phyloP scores from a whole-genome alignment of 2,797 vertebrate genomes.

The Thaleichthys pacificus region DNA sequence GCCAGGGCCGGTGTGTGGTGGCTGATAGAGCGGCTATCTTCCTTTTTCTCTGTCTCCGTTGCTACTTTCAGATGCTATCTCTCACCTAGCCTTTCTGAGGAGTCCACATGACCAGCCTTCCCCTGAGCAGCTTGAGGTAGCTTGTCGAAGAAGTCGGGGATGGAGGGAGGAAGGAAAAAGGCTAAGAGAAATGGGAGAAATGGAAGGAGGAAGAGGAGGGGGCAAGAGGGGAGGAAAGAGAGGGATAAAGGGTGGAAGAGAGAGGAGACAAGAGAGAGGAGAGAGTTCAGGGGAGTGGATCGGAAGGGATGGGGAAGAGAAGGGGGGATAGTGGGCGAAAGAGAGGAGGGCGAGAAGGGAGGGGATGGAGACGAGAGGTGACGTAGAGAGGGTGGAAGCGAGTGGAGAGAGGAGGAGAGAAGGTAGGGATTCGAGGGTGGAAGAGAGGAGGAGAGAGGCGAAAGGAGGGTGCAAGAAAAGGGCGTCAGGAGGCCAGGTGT shows the following conservation, averaged over 20 bases:
- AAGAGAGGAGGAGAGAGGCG: not conserved
- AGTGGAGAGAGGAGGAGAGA: not conserved
- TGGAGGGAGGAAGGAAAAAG: not conserved
- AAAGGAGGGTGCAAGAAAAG: not conserved
- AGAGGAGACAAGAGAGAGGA: not conserved
- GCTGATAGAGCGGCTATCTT: conserved; percentile 16
- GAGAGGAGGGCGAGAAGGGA: not conserved
- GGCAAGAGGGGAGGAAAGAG: not conserved
- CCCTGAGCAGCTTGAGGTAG: not conserved
- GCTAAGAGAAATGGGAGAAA: conserved; percentile 8
- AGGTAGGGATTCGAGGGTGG: not conserved
- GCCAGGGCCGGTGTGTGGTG: not conserved
- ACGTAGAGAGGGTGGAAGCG: not conserved
- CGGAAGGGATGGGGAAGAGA: not conserved
- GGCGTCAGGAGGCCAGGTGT: conserved; percentile 23
- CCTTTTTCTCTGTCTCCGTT: conserved; percentile 17
- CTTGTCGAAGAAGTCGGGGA: too few species aligned
- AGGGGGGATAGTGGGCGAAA: too few species aligned
- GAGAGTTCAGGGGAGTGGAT: not conserved
- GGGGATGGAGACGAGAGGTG: not conserved
- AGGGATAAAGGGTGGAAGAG: not conserved
- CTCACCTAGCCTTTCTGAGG: conserved; percentile 4
- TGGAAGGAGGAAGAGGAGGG: not conserved
- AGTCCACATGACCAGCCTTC: too few species aligned
- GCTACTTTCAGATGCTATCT: conserved; percentile 29